Percentiles rank a stretch among this genome's conserved stretches.
Conservation (phyloP, 2,797 vertebrate species). For the Amblyraja radiata region DNA sequence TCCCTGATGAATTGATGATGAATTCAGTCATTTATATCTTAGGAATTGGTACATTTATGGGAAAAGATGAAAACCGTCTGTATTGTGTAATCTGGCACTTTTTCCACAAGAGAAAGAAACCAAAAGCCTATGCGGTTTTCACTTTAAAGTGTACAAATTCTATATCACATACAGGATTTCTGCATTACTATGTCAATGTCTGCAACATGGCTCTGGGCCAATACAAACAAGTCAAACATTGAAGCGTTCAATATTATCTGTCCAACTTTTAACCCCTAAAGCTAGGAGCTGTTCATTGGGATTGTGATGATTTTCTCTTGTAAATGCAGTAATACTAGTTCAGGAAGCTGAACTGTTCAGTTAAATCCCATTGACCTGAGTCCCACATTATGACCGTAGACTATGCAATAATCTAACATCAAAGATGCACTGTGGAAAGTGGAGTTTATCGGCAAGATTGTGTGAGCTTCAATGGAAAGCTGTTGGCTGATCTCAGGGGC, state of each 20-base stretch:
- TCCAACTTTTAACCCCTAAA: conserved; percentile 69
- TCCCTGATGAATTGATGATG: conserved; percentile 98
- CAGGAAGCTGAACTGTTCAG: conserved; percentile 56
- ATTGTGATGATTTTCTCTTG: conserved; percentile 66
- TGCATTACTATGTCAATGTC: conserved; percentile 62
- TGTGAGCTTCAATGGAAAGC: too few relatives aligned
- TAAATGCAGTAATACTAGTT: conserved; percentile 65
- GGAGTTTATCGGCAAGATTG: neutral
- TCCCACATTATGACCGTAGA: conserved; percentile 50
- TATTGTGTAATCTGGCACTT: conserved; percentile 91
- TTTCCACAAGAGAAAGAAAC: conserved; percentile 86
- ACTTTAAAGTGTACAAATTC: conserved; percentile 78
- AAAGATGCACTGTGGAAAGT: neutral
- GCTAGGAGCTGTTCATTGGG: conserved; percentile 65
- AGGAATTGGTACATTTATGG: conserved; percentile 79
- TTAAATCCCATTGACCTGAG: conserved; percentile 56
- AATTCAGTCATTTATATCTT: conserved; percentile 96
- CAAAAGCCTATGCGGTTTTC: conserved; percentile 83
- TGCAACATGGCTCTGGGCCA: conserved; percentile 67
- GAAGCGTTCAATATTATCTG: conserved; percentile 69
- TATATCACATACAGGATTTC: conserved; percentile 75
- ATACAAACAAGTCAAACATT: conserved; percentile 75
- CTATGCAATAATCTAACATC: conserved; percentile 25
- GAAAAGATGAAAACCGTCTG: conserved; percentile 74
- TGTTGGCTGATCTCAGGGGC: too few relatives aligned